Evolutionary conservation across 2,888 invertebrate species (phyloP), one percentile per base, ranked within the genome.

Genomic region (Prostheceraeus crozeri): DNA sequence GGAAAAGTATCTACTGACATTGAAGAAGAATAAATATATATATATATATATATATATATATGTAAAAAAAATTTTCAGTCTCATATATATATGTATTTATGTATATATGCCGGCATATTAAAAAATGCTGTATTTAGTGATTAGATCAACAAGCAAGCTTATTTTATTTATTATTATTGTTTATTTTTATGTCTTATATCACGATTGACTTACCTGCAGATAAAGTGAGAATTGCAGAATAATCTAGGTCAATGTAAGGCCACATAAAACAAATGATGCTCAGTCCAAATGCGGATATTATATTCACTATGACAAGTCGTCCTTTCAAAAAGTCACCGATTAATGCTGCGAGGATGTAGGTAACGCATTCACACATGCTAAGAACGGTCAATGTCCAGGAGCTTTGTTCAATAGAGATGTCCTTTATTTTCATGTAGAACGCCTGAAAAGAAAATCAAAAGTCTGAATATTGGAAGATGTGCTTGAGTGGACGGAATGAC

Each of bases 241-340:
- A 68, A 52, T 48, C 62, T 40, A 65, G 62, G 45, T 69, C 68
- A 30, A 68, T 61, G 19, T 64, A 48, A 2, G 68, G 68, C 68
- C 68, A 68, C 33, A 65, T 57, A 45, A 69, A 23, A 55, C 68
- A 68, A 53, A 69, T 67, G 40, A 65, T 30, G 10, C 67, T 48
- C 46, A 68, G 61, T 4, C 64, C 64, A 1, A 57, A 64, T 1
- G 68, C 57, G 11, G 68, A 62, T 8, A 61, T 48, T 14, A 65
- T 52, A 57, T 68, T 68, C 36, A 66, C 63, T 51, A 60, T 63
- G 36, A 68, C 64, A 23, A 68, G 63, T 8, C 62, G 36, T 51
- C 68, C 67, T 61, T 69, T 68, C 6, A 68, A 61, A 36, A 65
- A 63, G 60, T 69, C 68, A 1, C 68, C 68, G n/a, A 68, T 28